A percentile compares a stretch with the other conserved stretches of the same genome.
Conservation (phyloP, 2,888 invertebrate genomes). For the Standfussiana lucernea region DNA sequence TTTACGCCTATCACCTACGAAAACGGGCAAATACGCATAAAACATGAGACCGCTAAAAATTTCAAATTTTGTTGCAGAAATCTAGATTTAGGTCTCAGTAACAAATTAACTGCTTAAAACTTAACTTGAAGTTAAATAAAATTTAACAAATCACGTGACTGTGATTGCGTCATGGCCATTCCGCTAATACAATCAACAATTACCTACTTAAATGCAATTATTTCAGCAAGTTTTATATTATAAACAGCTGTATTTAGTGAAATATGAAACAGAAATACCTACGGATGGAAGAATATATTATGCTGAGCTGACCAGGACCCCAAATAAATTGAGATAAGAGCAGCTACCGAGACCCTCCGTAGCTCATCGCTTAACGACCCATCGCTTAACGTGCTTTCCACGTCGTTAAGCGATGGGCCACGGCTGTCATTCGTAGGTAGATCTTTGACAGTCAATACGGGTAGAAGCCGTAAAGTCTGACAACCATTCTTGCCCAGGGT, state of each 20-base stretch:
- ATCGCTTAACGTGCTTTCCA: too few relatives aligned
- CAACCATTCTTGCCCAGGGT: not conserved
- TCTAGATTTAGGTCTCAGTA: conserved; percentile 19
- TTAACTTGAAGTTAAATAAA: not conserved
- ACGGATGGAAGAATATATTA: not conserved
- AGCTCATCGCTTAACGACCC: too few relatives aligned
- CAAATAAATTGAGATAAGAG: not conserved
- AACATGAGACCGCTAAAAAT: not conserved
- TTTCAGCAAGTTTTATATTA: not conserved
- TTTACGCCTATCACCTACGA: not conserved
- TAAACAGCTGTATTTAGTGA: not conserved
- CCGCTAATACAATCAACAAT: conserved; percentile 22
- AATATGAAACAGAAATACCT: not conserved
- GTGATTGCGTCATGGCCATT: conserved; percentile 12
- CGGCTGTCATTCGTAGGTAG: not conserved
- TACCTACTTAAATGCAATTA: conserved; percentile 5
- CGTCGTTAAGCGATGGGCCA: not conserved
- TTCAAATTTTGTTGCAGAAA: not conserved
- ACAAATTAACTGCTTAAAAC: not conserved
- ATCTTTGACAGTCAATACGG: not conserved
- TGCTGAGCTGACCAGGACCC: not conserved
- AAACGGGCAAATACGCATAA: not conserved
- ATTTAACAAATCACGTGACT: conserved; percentile 8
- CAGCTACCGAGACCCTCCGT: not conserved
- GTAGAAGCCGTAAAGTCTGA: not conserved